A percentile compares a stretch with the other conserved stretches of the same genome.
phyloP scores from a whole-genome alignment of 2,888 invertebrate genomes.

The Harpalus rubripes region DNA sequence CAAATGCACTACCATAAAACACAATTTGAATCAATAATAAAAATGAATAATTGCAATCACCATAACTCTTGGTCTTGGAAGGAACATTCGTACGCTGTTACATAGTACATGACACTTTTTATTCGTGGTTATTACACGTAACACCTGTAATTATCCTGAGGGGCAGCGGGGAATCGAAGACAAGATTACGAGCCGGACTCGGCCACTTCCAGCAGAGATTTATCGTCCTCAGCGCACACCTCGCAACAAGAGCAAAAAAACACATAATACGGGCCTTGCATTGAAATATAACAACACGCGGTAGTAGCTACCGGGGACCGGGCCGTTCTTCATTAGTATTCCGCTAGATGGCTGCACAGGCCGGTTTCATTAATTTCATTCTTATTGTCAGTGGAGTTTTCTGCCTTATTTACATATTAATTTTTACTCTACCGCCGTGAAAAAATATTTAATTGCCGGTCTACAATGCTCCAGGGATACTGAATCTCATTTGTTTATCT shows the following conservation, averaged over 20 bases:
- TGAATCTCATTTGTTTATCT: conserved; percentile 37
- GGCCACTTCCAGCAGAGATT: conserved; percentile 51
- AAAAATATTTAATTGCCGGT: conserved; percentile 51
- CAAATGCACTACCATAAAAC: neutral
- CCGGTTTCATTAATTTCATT: conserved; percentile 60
- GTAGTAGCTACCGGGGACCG: conserved; percentile 56
- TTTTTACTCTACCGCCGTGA: conserved; percentile 31
- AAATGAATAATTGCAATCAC: conserved; percentile 14
- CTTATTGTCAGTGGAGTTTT: conserved; percentile 56
- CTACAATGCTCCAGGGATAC: conserved; percentile 19
- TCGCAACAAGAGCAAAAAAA: conserved; percentile 52
- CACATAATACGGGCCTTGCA: conserved; percentile 54
- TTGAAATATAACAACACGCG: conserved; percentile 39
- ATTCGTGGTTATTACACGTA: conserved; percentile 60
- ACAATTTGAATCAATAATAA: conserved; percentile 9
- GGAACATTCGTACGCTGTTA: neutral
- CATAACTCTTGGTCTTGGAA: neutral
- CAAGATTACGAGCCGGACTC: conserved; percentile 21
- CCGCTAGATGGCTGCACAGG: conserved; percentile 59
- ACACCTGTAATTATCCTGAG: conserved; percentile 57
- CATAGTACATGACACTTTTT: conserved; percentile 46
- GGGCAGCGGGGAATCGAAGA: conserved; percentile 38
- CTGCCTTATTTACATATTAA: conserved; percentile 56
- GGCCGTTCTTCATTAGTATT: conserved; percentile 42
- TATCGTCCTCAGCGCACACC: conserved; percentile 46